phyloP scores from a whole-genome alignment of 1,140 invertebrate species.

The Ectropis grisescens region DNA sequence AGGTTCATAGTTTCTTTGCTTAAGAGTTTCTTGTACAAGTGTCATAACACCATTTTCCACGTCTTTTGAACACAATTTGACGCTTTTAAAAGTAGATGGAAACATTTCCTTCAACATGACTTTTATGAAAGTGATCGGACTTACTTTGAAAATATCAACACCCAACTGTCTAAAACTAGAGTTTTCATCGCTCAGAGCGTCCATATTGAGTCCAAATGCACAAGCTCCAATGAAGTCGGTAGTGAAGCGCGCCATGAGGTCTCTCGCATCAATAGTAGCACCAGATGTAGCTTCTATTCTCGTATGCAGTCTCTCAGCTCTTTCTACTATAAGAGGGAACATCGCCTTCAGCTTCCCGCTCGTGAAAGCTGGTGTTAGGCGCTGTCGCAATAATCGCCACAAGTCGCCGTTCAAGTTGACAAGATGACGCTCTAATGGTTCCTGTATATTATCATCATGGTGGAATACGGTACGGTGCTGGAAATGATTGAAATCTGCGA shows the following conservation, averaged over 20 bases:
- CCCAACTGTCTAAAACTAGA: constrained; percentile 9
- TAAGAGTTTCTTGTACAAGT: constrained; percentile 4
- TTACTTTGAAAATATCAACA: constrained; percentile 5
- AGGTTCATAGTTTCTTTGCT: constrained; percentile 9
- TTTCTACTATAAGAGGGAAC: constrained; percentile 59
- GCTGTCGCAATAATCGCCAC: constrained; percentile 59
- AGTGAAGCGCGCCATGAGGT: constrained; percentile 34
- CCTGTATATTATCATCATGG: constrained; percentile 2
- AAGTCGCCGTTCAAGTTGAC: constrained; percentile 11
- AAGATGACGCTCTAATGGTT: constrained; percentile 8
- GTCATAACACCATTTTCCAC: constrained; percentile 1
- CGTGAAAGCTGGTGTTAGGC: constrained; percentile 72
- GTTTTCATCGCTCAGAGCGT: constrained; percentile 17
- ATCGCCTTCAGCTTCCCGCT: constrained; percentile 72
- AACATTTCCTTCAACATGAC: constrained; percentile 3
- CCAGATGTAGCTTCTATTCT: too few relatives aligned
- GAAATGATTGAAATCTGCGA: constrained; percentile 9
- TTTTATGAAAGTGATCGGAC: not conserved
- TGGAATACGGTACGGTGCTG: constrained; percentile 2
- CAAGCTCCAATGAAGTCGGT: constrained; percentile 17
- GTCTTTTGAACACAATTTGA: constrained; percentile 1
- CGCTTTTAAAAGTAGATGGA: constrained; percentile 2
- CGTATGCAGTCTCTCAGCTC: constrained; percentile 33
- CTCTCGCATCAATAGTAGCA: constrained; percentile 10
- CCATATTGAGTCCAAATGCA: constrained; percentile 20